Conservation (phyloP, 1,140 invertebrate species). For the Drosophila fuyamai region DNA sequence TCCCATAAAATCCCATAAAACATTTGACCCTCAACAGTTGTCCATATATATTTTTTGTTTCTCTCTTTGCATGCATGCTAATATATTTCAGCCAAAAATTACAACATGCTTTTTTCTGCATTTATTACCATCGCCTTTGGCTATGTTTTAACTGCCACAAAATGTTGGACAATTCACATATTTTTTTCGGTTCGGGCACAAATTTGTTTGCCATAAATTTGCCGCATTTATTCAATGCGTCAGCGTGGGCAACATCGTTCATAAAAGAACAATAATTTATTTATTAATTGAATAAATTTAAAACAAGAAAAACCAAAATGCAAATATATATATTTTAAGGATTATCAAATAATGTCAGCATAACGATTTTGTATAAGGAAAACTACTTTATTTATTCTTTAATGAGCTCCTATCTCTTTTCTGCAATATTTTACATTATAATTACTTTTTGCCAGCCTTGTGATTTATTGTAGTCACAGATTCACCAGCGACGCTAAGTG, state of each 20-base stretch:
- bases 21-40: conserved; percentile 12
- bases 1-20: conserved; percentile 1
- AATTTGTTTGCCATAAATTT: conserved; percentile 24
- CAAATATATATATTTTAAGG: too few relatives aligned
- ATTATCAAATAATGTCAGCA: too few relatives aligned
- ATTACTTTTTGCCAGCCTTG: conserved; percentile 4
- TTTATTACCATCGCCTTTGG: conserved; percentile 11
- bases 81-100: conserved; percentile 24
- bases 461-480: conserved; percentile 15
- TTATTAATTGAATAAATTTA: neutral
- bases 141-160: conserved; percentile 22
- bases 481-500: neutral
- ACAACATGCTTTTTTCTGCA: conserved; percentile 30
- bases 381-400: neutral
- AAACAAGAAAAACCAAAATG: neutral
- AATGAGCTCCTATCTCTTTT: neutral
- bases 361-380: neutral
- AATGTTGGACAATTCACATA: conserved; percentile 31
- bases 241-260: conserved; percentile 13
- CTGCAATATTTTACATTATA: neutral
- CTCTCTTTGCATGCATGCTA: conserved; percentile 7
- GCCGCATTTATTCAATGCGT: conserved; percentile 11
- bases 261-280: conserved; percentile 1
- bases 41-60: neutral
- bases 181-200: conserved; percentile 5